Base-by-base conservation (phyloP, 1,140 invertebrate species). In the Plodia interpunctella region DNA sequence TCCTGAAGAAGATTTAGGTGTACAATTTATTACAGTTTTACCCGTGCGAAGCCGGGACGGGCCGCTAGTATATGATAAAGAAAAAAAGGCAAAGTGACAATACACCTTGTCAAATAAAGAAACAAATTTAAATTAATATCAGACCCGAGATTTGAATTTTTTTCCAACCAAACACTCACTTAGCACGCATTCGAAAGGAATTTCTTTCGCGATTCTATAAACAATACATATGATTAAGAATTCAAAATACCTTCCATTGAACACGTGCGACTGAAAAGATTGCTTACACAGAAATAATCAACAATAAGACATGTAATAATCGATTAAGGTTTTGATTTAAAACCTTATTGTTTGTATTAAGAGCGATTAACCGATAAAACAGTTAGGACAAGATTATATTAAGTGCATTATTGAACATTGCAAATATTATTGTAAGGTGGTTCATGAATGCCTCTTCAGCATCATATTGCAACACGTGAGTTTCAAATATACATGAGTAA, bases 401-500 rank as follows among this genome's bases (percentile, higher is more conserved):
- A 44, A 44, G 38, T 44, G 15, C 38, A 17, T n/a, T 44, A 44
- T 15, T 44, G 38, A 44, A 15, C 13, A 44, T 44, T 15, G 13
- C 38, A 44, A 44, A 44, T 44, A 44, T 44, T 44, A 44, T 44
- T 44, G 38, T 44, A n/a, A 15, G 1, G 2, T 25, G 21, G 9
- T 17, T 44, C 15, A 17, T 44, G 13, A 44, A n/a, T n/a, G n/a
- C n/a, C n/a, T n/a, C 38, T 10, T 15, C 5, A 44, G 5, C n/a
- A 44, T 17, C 21, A 25, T 25, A 25, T 25, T 6, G 21, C 21
- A 25, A 25, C 21, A 25, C 21, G 21, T 32, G n/a, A 32, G 30
- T 32, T 3, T 8, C n/a, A 10, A 5, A 1, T 32, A 32, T 32
- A 10, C 30, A 32, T 9, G 6, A 32, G 75, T 61, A 60, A 32